Evolutionary conservation across 2,113 vertebrate genomes (phyloP), one percentile per base, ranked within the genome.

Genomic region (Suricata suricatta): DNA sequence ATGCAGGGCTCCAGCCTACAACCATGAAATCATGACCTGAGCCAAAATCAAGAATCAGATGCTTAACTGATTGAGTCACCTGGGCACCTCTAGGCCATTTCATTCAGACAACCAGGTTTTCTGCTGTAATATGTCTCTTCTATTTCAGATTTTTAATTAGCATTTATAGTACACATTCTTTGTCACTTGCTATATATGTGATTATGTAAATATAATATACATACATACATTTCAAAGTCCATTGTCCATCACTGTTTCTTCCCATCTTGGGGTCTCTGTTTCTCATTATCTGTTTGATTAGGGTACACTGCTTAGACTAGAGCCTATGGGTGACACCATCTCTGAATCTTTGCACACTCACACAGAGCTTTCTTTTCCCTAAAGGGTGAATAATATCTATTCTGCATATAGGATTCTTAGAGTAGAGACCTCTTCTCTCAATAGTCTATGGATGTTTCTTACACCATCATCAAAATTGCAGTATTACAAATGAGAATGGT

Each of bases 71-170:
- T 6, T 2, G 54, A 21, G 54, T 21, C 54, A 57, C 19, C 54
- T 19, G 15, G 17, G 54, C 54, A 57, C 54, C 17, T 21, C 54
- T 7, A 81, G 66, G 60, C 68, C 80, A 69, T 79, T 93, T 93
- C 31, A 2, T 52, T 96, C 41, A 25, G 57, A 72, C 9, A 29
- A 77, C 7, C 33, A 81, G 81, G 21, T 68, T 88, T 80, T 66
- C 74, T 82, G 47, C 54, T 81, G 60, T 6, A 86, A 38, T 17
- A 47, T 13, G 19, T 69, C 25, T 87, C 72, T 60, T 87, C 35
- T 38, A 77, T 77, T 81, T 96, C 54, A 91, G 88, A 88, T 38
- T 29, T 66, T 92, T 80, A 90, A 41, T 85, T 81, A 74, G 11
- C 57, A 82, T 68, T 90, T 71, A 52, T 50, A 90, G 41, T 31